These are phyloP conservation scores for Blennius ocellaris DNA, from an alignment of 2,113 vertebrate species.

Conservation along the genomic window DNA sequence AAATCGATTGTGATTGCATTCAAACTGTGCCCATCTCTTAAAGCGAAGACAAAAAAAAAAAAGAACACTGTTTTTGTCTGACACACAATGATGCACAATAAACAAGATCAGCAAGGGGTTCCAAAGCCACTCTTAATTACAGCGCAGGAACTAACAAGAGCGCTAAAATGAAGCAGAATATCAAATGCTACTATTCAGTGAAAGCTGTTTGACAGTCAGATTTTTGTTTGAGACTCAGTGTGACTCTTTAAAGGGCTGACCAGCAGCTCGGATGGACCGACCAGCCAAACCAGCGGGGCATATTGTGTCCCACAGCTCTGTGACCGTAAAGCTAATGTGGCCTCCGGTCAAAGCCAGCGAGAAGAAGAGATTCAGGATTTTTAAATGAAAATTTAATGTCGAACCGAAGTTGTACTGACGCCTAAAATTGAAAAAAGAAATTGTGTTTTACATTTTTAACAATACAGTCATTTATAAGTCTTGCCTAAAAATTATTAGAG, in stretches of 20 bases:
- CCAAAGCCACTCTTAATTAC: conserved; percentile 36
- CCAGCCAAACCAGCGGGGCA: conserved; percentile 27
- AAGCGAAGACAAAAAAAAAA: background rate
- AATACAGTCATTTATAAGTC: background rate
- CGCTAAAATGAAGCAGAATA: conserved; percentile 2
- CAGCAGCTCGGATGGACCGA: conserved; percentile 16
- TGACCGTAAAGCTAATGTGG: conserved; percentile 13
- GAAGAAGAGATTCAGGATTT: background rate
- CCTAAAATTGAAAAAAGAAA: background rate
- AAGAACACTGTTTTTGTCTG: conserved; percentile 11
- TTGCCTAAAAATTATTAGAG: background rate
- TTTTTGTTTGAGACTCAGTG: conserved; percentile 27
- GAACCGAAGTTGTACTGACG: background rate
- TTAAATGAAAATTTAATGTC: background rate
- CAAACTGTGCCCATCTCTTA: conserved; percentile 27
- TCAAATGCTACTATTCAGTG: conserved; percentile 18
- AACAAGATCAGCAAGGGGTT: conserved; percentile 42
- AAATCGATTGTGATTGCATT: conserved; percentile 7
- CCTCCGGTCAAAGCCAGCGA: background rate
- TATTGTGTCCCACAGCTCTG: conserved; percentile 27
- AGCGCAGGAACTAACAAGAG: background rate
- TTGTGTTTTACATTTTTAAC: background rate
- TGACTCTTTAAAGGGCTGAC: conserved; percentile 31
- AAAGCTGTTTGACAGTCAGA: conserved; percentile 15
- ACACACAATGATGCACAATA: conserved; percentile 20